phyloP scores from a whole-genome alignment of 2,888 invertebrate genomes.

The Nymphalis polychloros region DNA sequence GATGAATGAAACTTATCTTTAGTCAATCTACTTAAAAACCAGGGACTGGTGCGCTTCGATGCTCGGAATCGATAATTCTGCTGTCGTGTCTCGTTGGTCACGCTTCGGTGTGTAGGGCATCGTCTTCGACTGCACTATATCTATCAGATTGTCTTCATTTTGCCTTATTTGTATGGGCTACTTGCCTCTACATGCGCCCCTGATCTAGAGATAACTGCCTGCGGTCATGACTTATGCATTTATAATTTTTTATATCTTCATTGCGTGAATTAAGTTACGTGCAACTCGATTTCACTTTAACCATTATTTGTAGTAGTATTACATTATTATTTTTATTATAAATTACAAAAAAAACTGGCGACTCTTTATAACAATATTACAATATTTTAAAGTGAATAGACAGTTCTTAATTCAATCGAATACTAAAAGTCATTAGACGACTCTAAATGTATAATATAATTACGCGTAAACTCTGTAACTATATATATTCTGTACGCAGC shows the following conservation, averaged over 20 bases:
- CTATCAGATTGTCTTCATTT: conserved; percentile 37
- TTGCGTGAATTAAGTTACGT: conserved; percentile 26
- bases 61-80: conserved; percentile 58
- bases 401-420: too few relatives aligned
- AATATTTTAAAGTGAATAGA: too few relatives aligned
- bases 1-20: conserved; percentile 34
- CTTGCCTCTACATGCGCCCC: conserved; percentile 30
- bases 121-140: conserved; percentile 42
- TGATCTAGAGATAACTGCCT: conserved; percentile 30
- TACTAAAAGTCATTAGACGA: too few relatives aligned
- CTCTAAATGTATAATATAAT: too few relatives aligned
- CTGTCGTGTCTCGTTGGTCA: conserved; percentile 60
- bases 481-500: too few relatives aligned
- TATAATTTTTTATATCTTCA: conserved; percentile 14
- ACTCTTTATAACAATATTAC: too few relatives aligned
- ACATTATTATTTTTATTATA: neutral
- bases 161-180: conserved; percentile 37
- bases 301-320: too few relatives aligned
- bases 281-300: neutral
- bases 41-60: conserved; percentile 49
- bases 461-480: too few relatives aligned
- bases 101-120: conserved; percentile 49
- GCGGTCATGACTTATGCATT: conserved; percentile 30
- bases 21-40: conserved; percentile 41
- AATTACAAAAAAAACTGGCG: too few relatives aligned